These are phyloP conservation scores for Synanthedon andrenaeformis DNA, from an alignment of 2,888 invertebrate genomes.

Conservation along the genomic window DNA sequence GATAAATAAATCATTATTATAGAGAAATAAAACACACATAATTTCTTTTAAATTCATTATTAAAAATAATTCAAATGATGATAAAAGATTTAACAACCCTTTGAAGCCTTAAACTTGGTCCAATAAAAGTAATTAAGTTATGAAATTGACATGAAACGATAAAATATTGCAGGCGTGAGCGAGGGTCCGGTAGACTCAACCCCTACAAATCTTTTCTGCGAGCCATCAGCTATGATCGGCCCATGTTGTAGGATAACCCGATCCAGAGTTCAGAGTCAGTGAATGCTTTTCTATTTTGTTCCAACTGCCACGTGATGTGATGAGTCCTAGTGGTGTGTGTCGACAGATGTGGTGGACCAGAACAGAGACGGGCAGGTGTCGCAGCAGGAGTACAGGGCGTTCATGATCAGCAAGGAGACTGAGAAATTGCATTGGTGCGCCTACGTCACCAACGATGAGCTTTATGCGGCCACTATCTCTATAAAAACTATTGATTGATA, in stretches of 20 bases:
- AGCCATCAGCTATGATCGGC: slow-evolving; percentile 98
- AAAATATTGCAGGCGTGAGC: slow-evolving; percentile 77
- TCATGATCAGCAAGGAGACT: slow-evolving; percentile 99
- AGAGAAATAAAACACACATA: too few relatives aligned
- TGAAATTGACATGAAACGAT: too few relatives aligned
- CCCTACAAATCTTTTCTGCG: slow-evolving; percentile 99
- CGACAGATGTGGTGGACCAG: slow-evolving; percentile 85
- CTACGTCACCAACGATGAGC: too few relatives aligned
- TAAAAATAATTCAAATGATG: too few relatives aligned
- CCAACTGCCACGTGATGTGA: not conserved
- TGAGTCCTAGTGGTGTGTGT: slow-evolving; percentile 5
- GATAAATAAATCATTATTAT: too few relatives aligned
- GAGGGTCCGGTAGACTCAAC: too few relatives aligned
- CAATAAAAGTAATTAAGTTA: too few relatives aligned
- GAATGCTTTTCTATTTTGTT: slow-evolving; percentile 31
- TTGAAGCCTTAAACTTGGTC: too few relatives aligned
- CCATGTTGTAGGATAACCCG: slow-evolving; percentile 99
- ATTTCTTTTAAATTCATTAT: too few relatives aligned
- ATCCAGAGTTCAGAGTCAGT: slow-evolving; percentile 98
- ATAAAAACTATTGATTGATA: too few relatives aligned
- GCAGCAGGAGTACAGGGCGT: slow-evolving; percentile 99
- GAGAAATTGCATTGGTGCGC: slow-evolving; percentile 98
- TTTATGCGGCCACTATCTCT: too few relatives aligned
- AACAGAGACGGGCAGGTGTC: slow-evolving; percentile 98
- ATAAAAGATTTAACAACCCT: not conserved